Percentiles rank a stretch among this genome's conserved stretches.
Conservation (phyloP, 35 echinoderm and acorn worm genomes). For the Ophioderma brevispina region DNA sequence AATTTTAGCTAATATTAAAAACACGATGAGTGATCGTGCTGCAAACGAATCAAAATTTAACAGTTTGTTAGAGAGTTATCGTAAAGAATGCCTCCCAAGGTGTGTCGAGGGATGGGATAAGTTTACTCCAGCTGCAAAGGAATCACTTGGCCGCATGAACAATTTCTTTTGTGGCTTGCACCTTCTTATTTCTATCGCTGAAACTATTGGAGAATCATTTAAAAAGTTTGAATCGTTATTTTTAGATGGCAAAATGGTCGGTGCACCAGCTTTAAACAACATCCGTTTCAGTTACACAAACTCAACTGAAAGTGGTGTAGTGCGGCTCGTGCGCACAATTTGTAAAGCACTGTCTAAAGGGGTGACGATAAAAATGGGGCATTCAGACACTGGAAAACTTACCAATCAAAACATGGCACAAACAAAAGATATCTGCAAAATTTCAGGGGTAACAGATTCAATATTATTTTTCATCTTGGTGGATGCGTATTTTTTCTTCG, state of each 20-base stretch:
- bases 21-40: conserved; percentile 55
- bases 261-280: not conserved
- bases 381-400: conserved; percentile 5
- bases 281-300: conserved; percentile 15
- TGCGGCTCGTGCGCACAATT: not conserved
- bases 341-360: not conserved
- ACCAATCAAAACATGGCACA: not conserved
- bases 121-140: conserved; percentile 17
- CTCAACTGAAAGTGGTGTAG: too few relatives aligned
- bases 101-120: not conserved
- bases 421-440: not conserved
- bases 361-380: not conserved
- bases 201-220: conserved; percentile 10
- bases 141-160: conserved; percentile 12
- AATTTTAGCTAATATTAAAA: conserved; percentile 29
- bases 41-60: conserved; percentile 46
- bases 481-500: not conserved
- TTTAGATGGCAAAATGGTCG: not conserved
- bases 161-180: conserved; percentile 57
- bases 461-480: conserved; percentile 46
- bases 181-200: conserved; percentile 34
- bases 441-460: conserved; percentile 20
- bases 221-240: conserved; percentile 12
- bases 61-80: conserved; percentile 2
- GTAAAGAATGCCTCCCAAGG: conserved; percentile 25